Evolutionary conservation across 1,140 invertebrate species (phyloP), one percentile per base, ranked within the genome.

Genomic region (Akabosia matsudoensis): DNA sequence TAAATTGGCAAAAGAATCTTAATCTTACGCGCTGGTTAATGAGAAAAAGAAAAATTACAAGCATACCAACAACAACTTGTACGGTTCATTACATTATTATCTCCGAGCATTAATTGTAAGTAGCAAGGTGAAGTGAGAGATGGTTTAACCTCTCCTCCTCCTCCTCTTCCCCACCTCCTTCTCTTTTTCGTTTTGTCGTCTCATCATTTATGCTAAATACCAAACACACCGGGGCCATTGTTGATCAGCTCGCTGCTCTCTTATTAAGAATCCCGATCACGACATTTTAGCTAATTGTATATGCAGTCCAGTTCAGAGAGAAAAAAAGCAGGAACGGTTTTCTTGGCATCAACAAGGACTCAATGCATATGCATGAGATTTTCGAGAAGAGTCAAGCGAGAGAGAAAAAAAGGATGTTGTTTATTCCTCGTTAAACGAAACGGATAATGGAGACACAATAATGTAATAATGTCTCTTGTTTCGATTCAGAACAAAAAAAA

Each of bases 271-370:
- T 67, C 61, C 61, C 61, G 61, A 67, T 67, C 61, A 67, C 61
- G 61, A 67, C 61, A 67, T 28, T 67, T 67, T 67, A 67, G 61
- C 61, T 67, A 67, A 67, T 67, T 67, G 28, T 67, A 67, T 67
- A 67, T 67, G 61, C 61, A 28, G 61, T 67, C 61, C 61, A 67
- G 61, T 67, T 67, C 2, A 30, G n/a, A n/a, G n/a, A 4, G 22
- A 61, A n/a, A 14, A 61, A 61, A 56, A 56, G 24, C 54, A 56
- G 22, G 37, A 45, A 45, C 37, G 37, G 37, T 18, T 45, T 18
- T 45, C 37, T 45, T 45, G 37, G 18, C 37, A 45, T 45, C 37
- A 45, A 18, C 7, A 18, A 45, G 18, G 37, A 45, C 7, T 45
- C 37, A 45, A 45, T 45, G 37, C 37, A 45, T 45, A 45, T 45